phyloP scores from a whole-genome alignment of 2,113 vertebrate species.

The Lasiurus cinereus region DNA sequence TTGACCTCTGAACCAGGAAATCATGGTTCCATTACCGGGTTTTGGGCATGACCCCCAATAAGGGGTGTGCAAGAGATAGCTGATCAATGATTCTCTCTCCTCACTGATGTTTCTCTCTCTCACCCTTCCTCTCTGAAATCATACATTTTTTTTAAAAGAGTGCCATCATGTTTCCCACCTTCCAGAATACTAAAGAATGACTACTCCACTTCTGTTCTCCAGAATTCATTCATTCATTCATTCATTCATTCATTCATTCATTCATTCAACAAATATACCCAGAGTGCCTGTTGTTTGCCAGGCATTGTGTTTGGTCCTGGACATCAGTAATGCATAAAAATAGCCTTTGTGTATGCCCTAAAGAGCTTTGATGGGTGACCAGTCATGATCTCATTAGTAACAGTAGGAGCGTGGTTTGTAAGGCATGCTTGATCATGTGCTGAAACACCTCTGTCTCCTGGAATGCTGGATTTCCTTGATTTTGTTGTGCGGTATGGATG shows the following conservation, averaged over 20 bases:
- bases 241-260: background rate
- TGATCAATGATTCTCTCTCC: too few species aligned
- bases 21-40: too few species aligned
- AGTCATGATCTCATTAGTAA: background rate
- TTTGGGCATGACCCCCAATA: too few species aligned
- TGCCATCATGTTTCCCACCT: background rate
- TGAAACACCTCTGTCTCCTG: background rate
- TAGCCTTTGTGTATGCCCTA: fast-evolving
- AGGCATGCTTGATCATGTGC: background rate
- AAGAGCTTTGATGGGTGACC: background rate
- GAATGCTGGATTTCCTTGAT: background rate
- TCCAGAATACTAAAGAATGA: background rate
- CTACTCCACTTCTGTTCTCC: background rate
- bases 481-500: background rate
- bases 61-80: too few species aligned
- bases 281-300: background rate
- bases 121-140: too few species aligned
- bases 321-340: background rate
- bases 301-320: background rate
- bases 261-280: background rate
- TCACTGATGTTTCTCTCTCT: too few species aligned
- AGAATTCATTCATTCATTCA: background rate
- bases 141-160: background rate
- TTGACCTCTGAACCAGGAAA: too few species aligned
- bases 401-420: background rate